Evolutionary conservation across 2,888 invertebrate genomes (phyloP), one percentile per base, ranked within the genome.

Genomic region (Odontothrips loti): DNA sequence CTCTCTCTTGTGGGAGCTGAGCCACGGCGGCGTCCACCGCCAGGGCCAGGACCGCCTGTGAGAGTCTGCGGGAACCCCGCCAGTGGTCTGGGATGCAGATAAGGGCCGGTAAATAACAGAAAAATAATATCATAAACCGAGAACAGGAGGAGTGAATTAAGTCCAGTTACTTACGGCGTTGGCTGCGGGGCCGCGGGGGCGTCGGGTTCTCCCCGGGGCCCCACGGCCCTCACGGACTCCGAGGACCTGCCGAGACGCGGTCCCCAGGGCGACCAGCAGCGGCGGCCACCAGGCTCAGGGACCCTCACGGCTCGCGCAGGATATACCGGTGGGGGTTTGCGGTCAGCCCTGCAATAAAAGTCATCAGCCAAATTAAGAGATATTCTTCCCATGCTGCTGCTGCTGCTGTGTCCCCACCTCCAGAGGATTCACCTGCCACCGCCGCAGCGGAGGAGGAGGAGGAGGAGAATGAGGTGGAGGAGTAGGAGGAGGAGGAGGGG

Each of bases 111-210:
- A 51, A 10, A 51, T 51, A 51, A 51, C 12, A 10, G 9, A 58
- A 58, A 20, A 58, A 58, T 20, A 58, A 58, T 15, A 20, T 20
- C 11, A 58, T 58, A 58, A 58, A 58, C 58, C 15, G 17, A 20
- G 58, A 58, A 58, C 58, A 58, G 58, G 58, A 58, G 58, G 58
- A 58, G 58, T 58, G 17, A 58, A 58, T 58, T 58, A 58, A 58
- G 58, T 15, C 15, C 20, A 17, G 20, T 58, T 58, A 58, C 58
- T 17, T 17, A 58, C 58, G 20, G 51, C 15, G 51, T 17, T 6
- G 8, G 15, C 48, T 9, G 48, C 48, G 48, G 48, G 9, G 48
- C 48, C 48, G 48, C 48, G 48, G 48, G 34, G 34, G 34, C 34
- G 34, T 43, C 34, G 34, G 34, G 34, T 6, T 4, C 3, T 43